Conservation (phyloP, 2,797 vertebrate species). For the Ispidina picta region DNA sequence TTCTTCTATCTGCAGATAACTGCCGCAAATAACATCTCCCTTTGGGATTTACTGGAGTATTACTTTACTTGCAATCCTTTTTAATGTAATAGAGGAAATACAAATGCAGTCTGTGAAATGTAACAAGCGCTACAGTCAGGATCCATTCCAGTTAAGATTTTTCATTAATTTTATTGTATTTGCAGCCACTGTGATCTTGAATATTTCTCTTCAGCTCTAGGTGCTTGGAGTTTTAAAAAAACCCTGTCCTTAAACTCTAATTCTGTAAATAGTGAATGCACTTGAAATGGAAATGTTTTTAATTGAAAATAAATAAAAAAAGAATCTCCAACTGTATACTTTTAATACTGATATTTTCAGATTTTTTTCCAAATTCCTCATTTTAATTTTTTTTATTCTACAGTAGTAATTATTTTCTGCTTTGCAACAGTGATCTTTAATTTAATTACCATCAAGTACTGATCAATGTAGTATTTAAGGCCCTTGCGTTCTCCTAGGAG, state of each 20-base stretch:
- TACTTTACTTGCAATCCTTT: slow-evolving; percentile 8
- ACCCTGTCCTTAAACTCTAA: not conserved
- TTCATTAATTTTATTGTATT: slow-evolving; percentile 3
- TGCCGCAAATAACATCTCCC: not conserved
- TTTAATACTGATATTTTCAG: not conserved
- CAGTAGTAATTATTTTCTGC: not conserved
- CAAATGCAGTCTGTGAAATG: slow-evolving; percentile 28
- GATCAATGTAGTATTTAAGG: slow-evolving; percentile 31
- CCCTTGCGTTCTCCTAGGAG: slow-evolving; percentile 9
- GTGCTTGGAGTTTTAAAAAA: not conserved
- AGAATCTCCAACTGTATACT: not conserved
- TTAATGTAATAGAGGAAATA: not conserved
- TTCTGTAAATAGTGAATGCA: not conserved
- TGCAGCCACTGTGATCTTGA: not conserved
- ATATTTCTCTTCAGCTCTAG: not conserved
- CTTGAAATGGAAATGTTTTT: not conserved
- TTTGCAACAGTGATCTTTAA: slow-evolving; percentile 25
- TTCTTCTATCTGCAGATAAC: not conserved
- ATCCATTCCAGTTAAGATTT: not conserved
- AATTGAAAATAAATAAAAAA: not conserved
- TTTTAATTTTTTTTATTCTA: not conserved
- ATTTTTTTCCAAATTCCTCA: not conserved
- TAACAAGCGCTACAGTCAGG: not conserved
- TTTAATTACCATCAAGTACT: slow-evolving; percentile 45
- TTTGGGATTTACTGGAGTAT: not conserved